Evolutionary conservation across 2,888 invertebrate genomes (phyloP).

Genomic region (Lasioglossum marginatum): DNA sequence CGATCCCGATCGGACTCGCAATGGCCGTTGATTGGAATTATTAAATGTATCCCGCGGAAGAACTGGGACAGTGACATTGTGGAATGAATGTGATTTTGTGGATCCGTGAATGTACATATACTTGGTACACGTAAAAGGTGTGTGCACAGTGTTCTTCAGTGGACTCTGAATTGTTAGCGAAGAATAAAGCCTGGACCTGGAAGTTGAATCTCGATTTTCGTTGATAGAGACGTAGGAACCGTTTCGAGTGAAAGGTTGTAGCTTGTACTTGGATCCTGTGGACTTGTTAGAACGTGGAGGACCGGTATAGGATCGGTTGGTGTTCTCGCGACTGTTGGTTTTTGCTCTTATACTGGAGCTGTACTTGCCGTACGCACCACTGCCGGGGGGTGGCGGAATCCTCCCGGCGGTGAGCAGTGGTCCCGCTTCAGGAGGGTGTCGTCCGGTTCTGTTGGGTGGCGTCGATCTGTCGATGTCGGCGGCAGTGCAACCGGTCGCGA

Average conservation of each 20-base stretch:
- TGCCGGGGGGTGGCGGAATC: conserved; percentile 84
- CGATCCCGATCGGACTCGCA: too few species aligned
- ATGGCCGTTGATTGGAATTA: background rate
- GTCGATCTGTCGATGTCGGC: conserved; percentile 84
- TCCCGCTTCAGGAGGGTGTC: conserved; percentile 76
- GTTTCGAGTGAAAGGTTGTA: background rate
- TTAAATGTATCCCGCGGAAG: background rate
- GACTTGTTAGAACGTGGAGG: background rate
- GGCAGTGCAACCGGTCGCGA: conserved; percentile 79
- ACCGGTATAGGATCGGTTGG: background rate
- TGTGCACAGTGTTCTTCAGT: background rate
- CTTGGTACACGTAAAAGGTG: background rate
- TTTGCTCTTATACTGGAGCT: conserved; percentile 82
- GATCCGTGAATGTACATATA: background rate
- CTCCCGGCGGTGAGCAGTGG: conserved; percentile 83
- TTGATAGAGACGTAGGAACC: background rate
- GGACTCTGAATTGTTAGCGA: background rate
- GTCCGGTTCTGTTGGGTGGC: conserved; percentile 82
- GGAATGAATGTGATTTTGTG: conserved; percentile 3
- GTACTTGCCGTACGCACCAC: conserved; percentile 84
- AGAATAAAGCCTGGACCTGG: background rate
- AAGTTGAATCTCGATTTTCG: background rate
- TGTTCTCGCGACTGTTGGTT: conserved; percentile 30
- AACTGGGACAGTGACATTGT: background rate
- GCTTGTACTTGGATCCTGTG: background rate